Conservation (phyloP, 2,888 invertebrate genomes). For the Seira musarum region DNA sequence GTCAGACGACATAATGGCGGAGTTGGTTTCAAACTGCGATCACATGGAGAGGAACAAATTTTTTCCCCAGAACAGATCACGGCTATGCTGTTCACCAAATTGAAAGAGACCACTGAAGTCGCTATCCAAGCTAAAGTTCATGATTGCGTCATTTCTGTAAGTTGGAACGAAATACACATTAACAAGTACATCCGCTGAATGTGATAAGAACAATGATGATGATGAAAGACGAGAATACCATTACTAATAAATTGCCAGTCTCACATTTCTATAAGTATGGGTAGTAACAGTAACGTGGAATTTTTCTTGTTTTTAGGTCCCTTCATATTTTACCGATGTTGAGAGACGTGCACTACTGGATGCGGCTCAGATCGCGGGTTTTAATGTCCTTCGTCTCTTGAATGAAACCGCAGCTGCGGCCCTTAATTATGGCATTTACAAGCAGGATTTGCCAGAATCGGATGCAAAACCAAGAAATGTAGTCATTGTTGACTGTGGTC, state of each 20-base stretch:
- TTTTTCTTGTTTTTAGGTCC: conserved; percentile 75
- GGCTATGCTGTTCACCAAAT: conserved; percentile 96
- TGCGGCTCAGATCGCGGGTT: conserved; percentile 91
- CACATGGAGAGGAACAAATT: conserved; percentile 87
- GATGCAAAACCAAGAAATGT: conserved; percentile 94
- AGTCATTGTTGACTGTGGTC: conserved; percentile 97
- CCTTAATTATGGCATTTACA: conserved; percentile 97
- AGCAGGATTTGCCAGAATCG: conserved; percentile 92
- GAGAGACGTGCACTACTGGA: conserved; percentile 94
- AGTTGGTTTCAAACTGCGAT: conserved; percentile 85
- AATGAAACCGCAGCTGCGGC: conserved; percentile 99
- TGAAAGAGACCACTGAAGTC: conserved; percentile 90
- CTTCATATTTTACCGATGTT: conserved; percentile 94
- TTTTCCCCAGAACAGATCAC: conserved; percentile 96
- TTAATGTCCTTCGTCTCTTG: conserved; percentile 95
- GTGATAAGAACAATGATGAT: neutral
- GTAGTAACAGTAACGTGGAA: neutral
- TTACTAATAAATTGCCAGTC: neutral
- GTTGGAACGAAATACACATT: too few relatives aligned
- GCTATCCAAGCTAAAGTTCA: conserved; percentile 93
- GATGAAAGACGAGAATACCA: neutral
- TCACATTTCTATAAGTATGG: neutral
- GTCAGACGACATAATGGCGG: conserved; percentile 84
- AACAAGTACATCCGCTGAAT: too few relatives aligned
- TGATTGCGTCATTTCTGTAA: conserved; percentile 93